Evolutionary conservation across 2,797 vertebrate genomes (phyloP), one percentile per base, ranked within the genome.

Genomic region (Acanthornis magna): DNA sequence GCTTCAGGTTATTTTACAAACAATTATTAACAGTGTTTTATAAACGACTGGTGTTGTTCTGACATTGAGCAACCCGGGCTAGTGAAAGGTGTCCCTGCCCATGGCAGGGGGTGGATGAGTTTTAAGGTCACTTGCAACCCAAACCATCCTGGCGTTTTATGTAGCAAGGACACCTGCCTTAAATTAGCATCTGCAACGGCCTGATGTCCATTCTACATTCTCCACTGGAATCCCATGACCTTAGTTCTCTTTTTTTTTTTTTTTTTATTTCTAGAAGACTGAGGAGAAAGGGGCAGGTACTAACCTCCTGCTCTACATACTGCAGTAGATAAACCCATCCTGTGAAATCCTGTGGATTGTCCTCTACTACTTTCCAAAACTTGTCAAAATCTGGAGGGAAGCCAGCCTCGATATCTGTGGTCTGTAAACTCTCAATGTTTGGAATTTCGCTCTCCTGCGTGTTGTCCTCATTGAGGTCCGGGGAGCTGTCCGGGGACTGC

Each of bases 321-420:
- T 99, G 99, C 91, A 99, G 98, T 15, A 99, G 97, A 96, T 99
- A 99, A 13, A 99, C 99, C 99, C 99, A 99, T 57, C 98, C 98
- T 26, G 99, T 99, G 97, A 99, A 99, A 97, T 99, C 99, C 93
- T 99, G 99, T 23, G 99, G 98, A 94, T 99, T 99, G 34, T 98
- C 99, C 91, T 99, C 98, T 53, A 99, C 98, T 5, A 98, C 98
- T 96, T 98, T 99, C 94, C 98, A 99, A 89, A 99, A 99, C 91
- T 98, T 99, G 58, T 99, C 99, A 97, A 98, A 99, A 75, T 99
- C 99, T 40, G 98, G 95, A 58, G 99, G 99, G 55, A 98, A 96
- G 55, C 95, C 92, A 20, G 97, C 81, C 73, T 98, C 98, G 4
- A 90, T 55, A 62, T 96, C 94, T 54, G 95, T 88, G 8, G 94